Evolutionary conservation across 1,140 invertebrate genomes (phyloP).

Genomic region (Sinonovacula constricta): DNA sequence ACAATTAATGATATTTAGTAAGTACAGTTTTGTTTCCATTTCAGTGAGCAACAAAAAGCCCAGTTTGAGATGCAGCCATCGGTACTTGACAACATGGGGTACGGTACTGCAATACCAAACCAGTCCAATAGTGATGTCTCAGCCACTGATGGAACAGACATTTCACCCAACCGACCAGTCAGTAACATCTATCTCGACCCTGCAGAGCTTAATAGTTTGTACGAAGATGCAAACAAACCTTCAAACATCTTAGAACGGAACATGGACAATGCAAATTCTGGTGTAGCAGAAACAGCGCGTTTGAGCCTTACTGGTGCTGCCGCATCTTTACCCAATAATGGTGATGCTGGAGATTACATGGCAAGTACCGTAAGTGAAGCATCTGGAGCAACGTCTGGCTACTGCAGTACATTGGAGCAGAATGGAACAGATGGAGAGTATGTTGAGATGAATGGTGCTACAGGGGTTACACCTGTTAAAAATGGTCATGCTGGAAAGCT

Average conservation of each 20-base stretch:
- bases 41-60: not conserved
- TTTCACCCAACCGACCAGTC: slow-evolving; percentile 16
- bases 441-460: slow-evolving; percentile 38
- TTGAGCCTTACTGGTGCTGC: slow-evolving; percentile 11
- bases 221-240: slow-evolving; percentile 46
- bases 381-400: slow-evolving; percentile 7
- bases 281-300: no score
- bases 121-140: not conserved
- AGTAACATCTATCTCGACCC: slow-evolving; percentile 58
- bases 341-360: not conserved
- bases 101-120: not conserved
- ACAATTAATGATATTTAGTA: slow-evolving; percentile 3
- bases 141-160: not conserved
- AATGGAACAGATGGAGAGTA: slow-evolving; percentile 19
- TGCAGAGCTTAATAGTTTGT: slow-evolving; percentile 36
- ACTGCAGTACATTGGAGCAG: not conserved
- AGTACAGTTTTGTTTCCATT: not conserved
- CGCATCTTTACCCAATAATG: slow-evolving; percentile 16
- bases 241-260: not conserved
- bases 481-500: no score
- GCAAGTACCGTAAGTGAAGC: slow-evolving; percentile 8
- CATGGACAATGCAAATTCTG: no score
- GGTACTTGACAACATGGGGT: not conserved
- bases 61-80: not conserved
- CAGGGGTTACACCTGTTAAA: no score